A percentile compares a stretch with the other conserved stretches of the same genome.
phyloP scores from a whole-genome alignment of 2,888 invertebrate genomes.

The Ennomos fuscantarius region DNA sequence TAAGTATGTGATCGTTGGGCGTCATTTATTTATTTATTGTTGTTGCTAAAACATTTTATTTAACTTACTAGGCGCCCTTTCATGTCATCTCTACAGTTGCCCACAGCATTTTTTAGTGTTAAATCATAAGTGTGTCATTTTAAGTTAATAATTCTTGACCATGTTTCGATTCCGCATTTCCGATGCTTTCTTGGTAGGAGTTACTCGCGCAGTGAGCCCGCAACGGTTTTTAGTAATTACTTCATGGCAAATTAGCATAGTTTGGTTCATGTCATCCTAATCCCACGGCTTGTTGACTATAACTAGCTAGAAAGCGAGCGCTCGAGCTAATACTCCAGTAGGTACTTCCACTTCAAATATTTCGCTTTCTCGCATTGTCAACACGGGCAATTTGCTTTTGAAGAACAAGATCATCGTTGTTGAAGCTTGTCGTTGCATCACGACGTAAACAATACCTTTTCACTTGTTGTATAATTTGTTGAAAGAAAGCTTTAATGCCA shows the following conservation, averaged over 20 bases:
- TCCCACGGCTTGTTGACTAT: slow-evolving; percentile 22
- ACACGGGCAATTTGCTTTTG: slow-evolving; percentile 20
- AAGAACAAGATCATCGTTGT: slow-evolving; percentile 22
- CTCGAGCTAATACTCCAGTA: slow-evolving; percentile 12
- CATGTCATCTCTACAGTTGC: too few relatives aligned
- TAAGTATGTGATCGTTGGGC: too few relatives aligned
- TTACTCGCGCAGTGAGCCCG: too few relatives aligned
- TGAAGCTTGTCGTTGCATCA: slow-evolving; percentile 5
- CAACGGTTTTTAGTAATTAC: not conserved
- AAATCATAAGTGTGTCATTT: too few relatives aligned
- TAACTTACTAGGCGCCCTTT: too few relatives aligned
- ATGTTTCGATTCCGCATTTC: too few relatives aligned
- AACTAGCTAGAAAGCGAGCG: slow-evolving; percentile 23
- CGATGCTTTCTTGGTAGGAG: too few relatives aligned
- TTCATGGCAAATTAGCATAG: not conserved
- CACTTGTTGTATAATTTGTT: not conserved
- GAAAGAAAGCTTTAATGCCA: too few relatives aligned
- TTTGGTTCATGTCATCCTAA: slow-evolving; percentile 14
- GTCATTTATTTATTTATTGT: too few relatives aligned
- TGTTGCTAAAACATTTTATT: too few relatives aligned
- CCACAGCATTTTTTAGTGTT: too few relatives aligned
- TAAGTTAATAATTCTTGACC: too few relatives aligned
- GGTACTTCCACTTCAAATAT: slow-evolving; percentile 12
- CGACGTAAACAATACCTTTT: slow-evolving; percentile 10
- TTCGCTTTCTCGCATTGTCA: slow-evolving; percentile 26